phyloP scores from a whole-genome alignment of 2,113 vertebrate genomes.

The Elephantulus edwardii region DNA sequence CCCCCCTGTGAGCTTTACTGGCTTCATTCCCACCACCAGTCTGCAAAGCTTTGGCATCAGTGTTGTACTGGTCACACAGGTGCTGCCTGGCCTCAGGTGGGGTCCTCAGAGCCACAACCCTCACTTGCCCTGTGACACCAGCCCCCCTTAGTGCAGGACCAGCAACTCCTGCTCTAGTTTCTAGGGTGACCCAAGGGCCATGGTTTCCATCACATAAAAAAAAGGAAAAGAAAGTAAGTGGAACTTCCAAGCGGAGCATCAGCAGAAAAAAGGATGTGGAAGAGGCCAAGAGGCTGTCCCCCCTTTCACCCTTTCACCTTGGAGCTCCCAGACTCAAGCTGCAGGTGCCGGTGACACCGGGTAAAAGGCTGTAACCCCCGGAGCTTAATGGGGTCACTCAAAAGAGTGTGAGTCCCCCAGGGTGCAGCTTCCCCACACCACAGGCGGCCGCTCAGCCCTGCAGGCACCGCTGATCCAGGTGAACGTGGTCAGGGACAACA shows the following conservation, averaged over 20 bases:
- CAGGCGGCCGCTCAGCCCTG: not conserved
- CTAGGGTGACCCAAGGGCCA: not conserved
- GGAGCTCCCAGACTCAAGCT: not conserved
- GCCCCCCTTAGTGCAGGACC: not conserved
- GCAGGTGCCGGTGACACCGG: not conserved
- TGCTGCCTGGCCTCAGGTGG: not conserved
- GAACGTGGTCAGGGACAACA: not conserved
- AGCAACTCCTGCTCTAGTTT: not conserved
- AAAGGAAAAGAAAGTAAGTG: not conserved
- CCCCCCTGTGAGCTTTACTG: not conserved
- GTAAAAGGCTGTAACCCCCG: not conserved
- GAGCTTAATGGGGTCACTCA: not conserved
- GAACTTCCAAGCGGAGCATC: not conserved
- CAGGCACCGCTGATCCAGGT: not conserved
- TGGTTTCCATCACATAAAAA: not conserved
- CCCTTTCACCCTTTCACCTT: not conserved
- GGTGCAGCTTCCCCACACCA: not conserved
- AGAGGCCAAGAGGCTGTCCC: not conserved
- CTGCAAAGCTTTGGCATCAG: not conserved
- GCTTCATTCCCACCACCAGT: not conserved
- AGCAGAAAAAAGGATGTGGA: too few species aligned
- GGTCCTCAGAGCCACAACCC: not conserved
- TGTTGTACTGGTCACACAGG: not conserved
- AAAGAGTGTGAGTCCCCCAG: not conserved
- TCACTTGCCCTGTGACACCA: not conserved